Evolutionary conservation across 1,140 invertebrate species (phyloP), one percentile per base, ranked within the genome.

Genomic region (Atopsyche davidsoni): DNA sequence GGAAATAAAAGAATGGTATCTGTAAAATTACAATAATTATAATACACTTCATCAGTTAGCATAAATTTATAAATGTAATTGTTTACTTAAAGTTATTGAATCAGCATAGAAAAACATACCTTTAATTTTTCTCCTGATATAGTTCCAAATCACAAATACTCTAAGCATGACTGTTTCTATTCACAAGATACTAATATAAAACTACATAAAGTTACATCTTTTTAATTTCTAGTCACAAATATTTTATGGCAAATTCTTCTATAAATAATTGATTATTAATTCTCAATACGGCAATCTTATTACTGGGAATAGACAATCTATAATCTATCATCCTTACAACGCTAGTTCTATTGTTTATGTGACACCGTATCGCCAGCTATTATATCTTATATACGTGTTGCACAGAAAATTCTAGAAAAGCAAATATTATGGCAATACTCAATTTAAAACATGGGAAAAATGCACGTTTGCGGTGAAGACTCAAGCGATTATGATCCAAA

Each of bases 1-100:
- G 35, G 34, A 50, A 22, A 42, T 36, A 44, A 51, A 2, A 24
- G 10, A 3, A 36, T 36, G 7, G 10, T 42, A 24, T 46, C 16
- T 51, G 48, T 51, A 51, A 51, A 51, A 51, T 51, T 51, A 51
- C 48, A 51, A 51, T 51, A 16, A 39, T 39, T 51, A 51, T 51
- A 44, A 51, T 51, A 51, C 48, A 51, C 23, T 51, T 18, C 32
- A 43, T 34, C 41, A 51, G 25, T 51, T 46, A 31, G 40, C 40
- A 31, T 46, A 42, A 14, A 36, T 17, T 39, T 39, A 21, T 42
- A n/a, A 44, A 51, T 36, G 48, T 42, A 51, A 51, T 18, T 44
- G 41, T 44, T 16, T 49, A 36, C 32, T 51, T 51, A 51, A 36
- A 41, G 19, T 1, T 50, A 39, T 51, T 51, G 38, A 41, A 44